Base-by-base conservation (phyloP, 2,888 invertebrate genomes). In the Labia minor region DNA sequence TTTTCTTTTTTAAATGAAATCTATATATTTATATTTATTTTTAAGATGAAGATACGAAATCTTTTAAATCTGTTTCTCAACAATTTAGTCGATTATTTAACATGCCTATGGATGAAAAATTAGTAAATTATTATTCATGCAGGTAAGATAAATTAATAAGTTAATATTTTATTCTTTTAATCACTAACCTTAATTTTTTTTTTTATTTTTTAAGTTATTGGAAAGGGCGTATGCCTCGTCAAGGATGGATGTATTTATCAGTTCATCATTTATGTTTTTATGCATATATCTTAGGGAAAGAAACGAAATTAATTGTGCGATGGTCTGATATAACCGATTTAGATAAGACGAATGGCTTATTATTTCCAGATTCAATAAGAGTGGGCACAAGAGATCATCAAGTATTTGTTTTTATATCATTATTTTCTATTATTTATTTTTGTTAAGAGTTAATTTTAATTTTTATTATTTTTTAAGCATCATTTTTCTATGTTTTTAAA, bases 171-270 rank as follows among this genome's bases (percentile, higher is more conserved):
- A 10, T n/a, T 14, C 14, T 49, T 8, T 49, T 49, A 49, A 6
- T 49, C 14, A 49, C n/a, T 3, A 10, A 49, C 14, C 3, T 26
- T 26, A 26, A 20, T 20, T 19, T 16, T 63, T 63, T 14, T 19
- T 26, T 37, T 20, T 21, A 37, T n/a, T n/a, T n/a, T n/a, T 83
- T 75, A 76, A 96, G 96, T 75, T 95, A 92, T 75, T 92, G 94
- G 88, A 95, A 94, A 78, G 89, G 92, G 37, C 88, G 88, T 76
- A 82, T 98, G 72, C 97, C 96, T 0, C 82, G 92, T n/a, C 97
- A 97, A 80, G 98, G 98, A 33, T 94, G 95, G 88, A 82, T 98
- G 76, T 99, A 97, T 76, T 83, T 98, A n/a, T 95, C 96, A 19
- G 88, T 98, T 37, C 94, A 95, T 77, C 93, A 95, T 77, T 84